Conservation (phyloP, 2,888 invertebrate genomes). For the Atethmia centrago region DNA sequence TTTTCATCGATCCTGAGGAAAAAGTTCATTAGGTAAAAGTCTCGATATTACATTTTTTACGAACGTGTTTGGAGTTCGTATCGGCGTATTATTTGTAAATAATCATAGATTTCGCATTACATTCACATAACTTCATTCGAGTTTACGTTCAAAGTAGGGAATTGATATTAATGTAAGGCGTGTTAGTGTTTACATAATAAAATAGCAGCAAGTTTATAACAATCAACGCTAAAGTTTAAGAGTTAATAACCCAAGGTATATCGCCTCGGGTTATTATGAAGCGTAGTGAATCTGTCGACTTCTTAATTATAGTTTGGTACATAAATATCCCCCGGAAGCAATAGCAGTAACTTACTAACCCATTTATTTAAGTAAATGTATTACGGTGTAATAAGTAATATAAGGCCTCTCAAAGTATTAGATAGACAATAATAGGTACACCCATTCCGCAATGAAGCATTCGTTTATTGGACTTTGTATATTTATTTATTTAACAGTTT, state of each 20-base stretch:
- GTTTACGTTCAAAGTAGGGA: slow-evolving; percentile 29
- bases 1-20: slow-evolving; percentile 78
- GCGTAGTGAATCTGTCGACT: slow-evolving; percentile 11
- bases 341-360: slow-evolving; percentile 9
- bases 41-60: slow-evolving; percentile 26
- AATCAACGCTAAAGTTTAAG: slow-evolving; percentile 17
- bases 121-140: slow-evolving; percentile 9
- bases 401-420: background rate
- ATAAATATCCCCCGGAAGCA: slow-evolving; percentile 3
- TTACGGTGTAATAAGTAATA: slow-evolving; percentile 2
- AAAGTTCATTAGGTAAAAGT: slow-evolving; percentile 43
- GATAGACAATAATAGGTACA: no score
- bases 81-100: slow-evolving; percentile 15
- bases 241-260: slow-evolving; percentile 2
- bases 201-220: slow-evolving; percentile 10
- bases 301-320: slow-evolving; percentile 33
- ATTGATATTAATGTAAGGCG: slow-evolving; percentile 1
- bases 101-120: slow-evolving; percentile 27
- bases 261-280: slow-evolving; percentile 11
- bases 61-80: slow-evolving; percentile 7
- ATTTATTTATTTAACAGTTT: no score
- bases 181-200: slow-evolving; percentile 1
- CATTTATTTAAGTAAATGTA: slow-evolving; percentile 33
- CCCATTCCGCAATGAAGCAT: background rate
- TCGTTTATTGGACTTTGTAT: slow-evolving; percentile 11